Percentiles rank a stretch among this genome's conserved stretches.
Evolutionary conservation across 2,888 invertebrate species (phyloP).

Genomic region (Hydroisotoma schaefferi): DNA sequence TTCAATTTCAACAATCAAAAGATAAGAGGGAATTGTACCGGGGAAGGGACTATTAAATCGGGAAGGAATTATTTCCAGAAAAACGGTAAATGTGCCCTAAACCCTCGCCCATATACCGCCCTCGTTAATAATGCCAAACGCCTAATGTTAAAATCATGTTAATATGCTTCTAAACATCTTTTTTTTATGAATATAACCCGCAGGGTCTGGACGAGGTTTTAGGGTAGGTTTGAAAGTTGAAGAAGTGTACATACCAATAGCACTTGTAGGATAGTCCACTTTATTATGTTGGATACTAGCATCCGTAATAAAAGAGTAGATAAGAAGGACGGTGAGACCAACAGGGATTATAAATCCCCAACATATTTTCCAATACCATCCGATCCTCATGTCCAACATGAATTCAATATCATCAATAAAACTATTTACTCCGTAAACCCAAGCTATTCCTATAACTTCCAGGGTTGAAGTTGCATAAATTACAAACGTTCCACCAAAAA

Average conservation of each 20-base stretch:
- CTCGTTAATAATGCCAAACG: no score
- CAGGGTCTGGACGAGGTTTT: no score
- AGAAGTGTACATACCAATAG: conserved; percentile 23
- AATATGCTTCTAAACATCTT: no score
- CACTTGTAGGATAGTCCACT: conserved; percentile 18
- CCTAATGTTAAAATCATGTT: no score
- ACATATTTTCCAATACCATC: conserved; percentile 73
- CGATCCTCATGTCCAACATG: conserved; percentile 68
- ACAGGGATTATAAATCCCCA: conserved; percentile 72
- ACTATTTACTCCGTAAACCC: conserved; percentile 60
- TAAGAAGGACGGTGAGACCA: conserved; percentile 65
- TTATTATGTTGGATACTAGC: conserved; percentile 9
- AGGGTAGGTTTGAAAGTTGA: no score
- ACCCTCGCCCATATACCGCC: no score
- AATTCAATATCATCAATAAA: conserved; percentile 71
- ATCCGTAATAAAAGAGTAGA: conserved; percentile 58
- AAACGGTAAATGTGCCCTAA: no score
- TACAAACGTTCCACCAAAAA: conserved; percentile 62
- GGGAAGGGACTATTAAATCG: no score
- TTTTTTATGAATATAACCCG: no score
- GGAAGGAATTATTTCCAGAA: no score
- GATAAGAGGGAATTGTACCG: no score
- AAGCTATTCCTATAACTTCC: conserved; percentile 59
- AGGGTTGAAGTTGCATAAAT: conserved; percentile 60
- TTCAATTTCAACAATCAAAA: no score